Evolutionary conservation across 2,113 vertebrate species (phyloP), one percentile per base, ranked within the genome.

Genomic region (Myiozetetes cayanensis): DNA sequence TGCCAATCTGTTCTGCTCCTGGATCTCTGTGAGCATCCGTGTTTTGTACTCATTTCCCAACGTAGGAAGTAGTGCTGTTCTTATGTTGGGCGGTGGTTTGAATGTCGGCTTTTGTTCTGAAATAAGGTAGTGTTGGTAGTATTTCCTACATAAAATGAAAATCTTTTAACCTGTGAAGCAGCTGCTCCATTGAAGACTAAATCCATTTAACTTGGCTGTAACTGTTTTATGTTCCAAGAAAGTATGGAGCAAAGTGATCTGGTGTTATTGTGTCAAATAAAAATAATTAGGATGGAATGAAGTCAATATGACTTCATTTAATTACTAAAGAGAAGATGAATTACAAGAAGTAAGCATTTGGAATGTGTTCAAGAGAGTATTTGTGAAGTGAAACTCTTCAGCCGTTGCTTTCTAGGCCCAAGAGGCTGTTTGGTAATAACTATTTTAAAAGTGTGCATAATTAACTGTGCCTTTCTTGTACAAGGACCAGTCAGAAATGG

Each of bases 201-300:
- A 15, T 70, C n/a, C 35, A 53, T 59, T 78, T 23, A 72, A 58
- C 12, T 14, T 67, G 41, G 1, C 24, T n/a, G 23, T 73, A 50
- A 21, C 5, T 24, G n/a, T 33, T 55, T 55, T 22, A 24, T 87
- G 19, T 58, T 92, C 49, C 23, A 39, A 52, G 39, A 85, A 65
- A 37, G 25, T 66, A 23, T 72, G 52, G 15, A 78, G 59, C 33
- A 44, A 88, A 63, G 52, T 20, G 43, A 63, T 90, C 83, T 3
- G 6, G 53, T 58, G 41, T 78, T 84, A 25, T 33, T 67, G 24
- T 68, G 65, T 86, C 56, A 87, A 93, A 59, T 71, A 49, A 87
- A 94, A 92, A 58, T 67, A 95, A 63, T 84, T 88, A 68, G 43
- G 17, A 30, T 77, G 73, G 61, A 81, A 67, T 81, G 72, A 92